Evolutionary conservation across 1,140 invertebrate genomes (phyloP).

Genomic region (Halesus radiatus): DNA sequence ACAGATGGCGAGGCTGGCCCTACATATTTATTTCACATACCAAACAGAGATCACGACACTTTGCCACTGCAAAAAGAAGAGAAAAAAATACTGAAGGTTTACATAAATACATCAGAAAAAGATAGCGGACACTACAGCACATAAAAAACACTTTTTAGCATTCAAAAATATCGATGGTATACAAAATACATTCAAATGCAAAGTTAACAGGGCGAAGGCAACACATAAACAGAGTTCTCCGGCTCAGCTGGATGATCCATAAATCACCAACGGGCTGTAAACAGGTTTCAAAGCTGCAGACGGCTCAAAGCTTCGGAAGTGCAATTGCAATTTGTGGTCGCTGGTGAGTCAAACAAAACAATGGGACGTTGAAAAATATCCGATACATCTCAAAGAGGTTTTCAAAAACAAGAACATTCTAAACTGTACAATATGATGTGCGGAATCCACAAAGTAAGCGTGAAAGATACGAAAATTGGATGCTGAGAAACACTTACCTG

Average conservation of each 20-base stretch:
- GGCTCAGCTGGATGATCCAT: constrained; percentile 6
- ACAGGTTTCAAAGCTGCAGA: constrained; percentile 5
- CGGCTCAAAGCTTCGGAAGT: neutral
- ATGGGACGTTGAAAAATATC: constrained; percentile 4
- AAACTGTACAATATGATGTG: too few relatives aligned
- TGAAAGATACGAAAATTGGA: too few relatives aligned
- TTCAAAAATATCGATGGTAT: neutral
- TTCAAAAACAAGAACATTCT: too few relatives aligned
- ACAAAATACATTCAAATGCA: neutral
- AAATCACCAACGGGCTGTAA: constrained; percentile 6
- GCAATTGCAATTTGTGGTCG: constrained; percentile 17
- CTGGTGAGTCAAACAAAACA: neutral
- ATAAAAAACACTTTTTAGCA: neutral
- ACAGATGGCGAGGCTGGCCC: too few relatives aligned
- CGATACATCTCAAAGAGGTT: constrained; percentile 2
- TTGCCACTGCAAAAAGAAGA: too few relatives aligned
- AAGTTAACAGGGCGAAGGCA: neutral
- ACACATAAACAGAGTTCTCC: neutral
- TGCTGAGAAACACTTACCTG: too few relatives aligned
- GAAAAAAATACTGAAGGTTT: too few relatives aligned
- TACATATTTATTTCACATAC: too few relatives aligned
- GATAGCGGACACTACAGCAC: too few relatives aligned
- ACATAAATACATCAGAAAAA: too few relatives aligned
- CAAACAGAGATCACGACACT: too few relatives aligned
- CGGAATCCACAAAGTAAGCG: too few relatives aligned